These are phyloP conservation scores for Capricornis sumatraensis DNA, from an alignment of 2,113 vertebrate species.

Conservation along the genomic window DNA sequence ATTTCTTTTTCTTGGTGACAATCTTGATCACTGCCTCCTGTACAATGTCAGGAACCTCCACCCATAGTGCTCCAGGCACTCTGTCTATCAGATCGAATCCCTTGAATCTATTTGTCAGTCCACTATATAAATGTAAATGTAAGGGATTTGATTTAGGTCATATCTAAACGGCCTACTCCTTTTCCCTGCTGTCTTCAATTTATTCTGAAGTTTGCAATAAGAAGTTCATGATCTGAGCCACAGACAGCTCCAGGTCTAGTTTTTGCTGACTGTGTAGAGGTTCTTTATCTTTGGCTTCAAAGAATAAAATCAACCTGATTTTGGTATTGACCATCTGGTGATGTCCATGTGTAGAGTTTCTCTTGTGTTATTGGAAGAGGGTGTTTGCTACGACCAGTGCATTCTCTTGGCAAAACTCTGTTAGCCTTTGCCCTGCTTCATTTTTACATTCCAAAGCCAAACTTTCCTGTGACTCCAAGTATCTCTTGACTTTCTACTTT, in stretches of 20 bases:
- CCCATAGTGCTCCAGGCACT: neutral
- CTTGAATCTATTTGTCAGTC: neutral
- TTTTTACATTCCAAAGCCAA: neutral
- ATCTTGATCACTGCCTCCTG: neutral
- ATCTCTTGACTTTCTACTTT: neutral
- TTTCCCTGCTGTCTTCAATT: neutral
- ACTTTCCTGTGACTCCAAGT: neutral
- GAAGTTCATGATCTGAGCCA: neutral
- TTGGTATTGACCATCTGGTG: neutral
- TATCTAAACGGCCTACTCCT: neutral
- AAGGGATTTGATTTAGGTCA: neutral
- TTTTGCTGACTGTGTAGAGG: neutral
- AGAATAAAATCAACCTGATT: neutral
- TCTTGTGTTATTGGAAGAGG: neutral
- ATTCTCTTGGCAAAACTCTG: neutral
- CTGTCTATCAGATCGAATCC: neutral
- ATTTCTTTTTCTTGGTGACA: neutral
- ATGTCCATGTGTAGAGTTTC: neutral
- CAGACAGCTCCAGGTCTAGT: neutral
- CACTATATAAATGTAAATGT: neutral
- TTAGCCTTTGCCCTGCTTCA: neutral
- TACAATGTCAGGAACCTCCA: neutral
- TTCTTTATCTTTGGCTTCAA: neutral
- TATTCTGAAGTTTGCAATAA: neutral
- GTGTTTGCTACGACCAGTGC: neutral